Conservation (phyloP, 2,797 vertebrate genomes). For the Fundulus diaphanus region DNA sequence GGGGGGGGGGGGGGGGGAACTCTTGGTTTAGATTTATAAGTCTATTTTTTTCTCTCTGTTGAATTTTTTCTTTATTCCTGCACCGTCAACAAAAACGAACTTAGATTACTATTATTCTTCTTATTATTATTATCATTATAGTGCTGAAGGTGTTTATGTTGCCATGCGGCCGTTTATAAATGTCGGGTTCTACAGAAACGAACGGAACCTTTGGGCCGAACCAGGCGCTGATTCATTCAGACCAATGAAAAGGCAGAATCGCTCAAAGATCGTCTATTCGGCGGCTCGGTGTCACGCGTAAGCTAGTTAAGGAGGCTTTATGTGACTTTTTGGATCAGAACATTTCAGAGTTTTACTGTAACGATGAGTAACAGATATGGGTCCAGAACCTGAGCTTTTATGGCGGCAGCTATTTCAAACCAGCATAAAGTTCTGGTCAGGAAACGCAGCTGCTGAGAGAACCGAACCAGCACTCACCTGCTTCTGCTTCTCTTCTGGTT, state of each 20-base stretch:
- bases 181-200: background rate
- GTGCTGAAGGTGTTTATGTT: background rate
- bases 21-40: too few relatives aligned
- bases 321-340: background rate
- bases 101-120: too few relatives aligned
- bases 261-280: background rate
- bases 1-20: too few relatives aligned
- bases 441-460: background rate
- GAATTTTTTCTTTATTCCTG: too few relatives aligned
- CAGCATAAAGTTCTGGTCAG: background rate
- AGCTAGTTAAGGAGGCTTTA: background rate
- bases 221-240: background rate
- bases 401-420: background rate
- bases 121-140: too few relatives aligned
- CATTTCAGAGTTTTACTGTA: background rate
- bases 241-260: background rate
- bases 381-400: background rate
- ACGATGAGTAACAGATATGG: background rate
- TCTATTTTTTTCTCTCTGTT: too few relatives aligned
- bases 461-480: background rate
- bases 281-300: background rate
- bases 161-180: background rate
- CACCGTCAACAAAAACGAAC: too few relatives aligned
- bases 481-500: constrained; percentile 1
- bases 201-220: background rate